phyloP scores from a whole-genome alignment of 1,140 invertebrate species.

The Copidosoma floridanum region DNA sequence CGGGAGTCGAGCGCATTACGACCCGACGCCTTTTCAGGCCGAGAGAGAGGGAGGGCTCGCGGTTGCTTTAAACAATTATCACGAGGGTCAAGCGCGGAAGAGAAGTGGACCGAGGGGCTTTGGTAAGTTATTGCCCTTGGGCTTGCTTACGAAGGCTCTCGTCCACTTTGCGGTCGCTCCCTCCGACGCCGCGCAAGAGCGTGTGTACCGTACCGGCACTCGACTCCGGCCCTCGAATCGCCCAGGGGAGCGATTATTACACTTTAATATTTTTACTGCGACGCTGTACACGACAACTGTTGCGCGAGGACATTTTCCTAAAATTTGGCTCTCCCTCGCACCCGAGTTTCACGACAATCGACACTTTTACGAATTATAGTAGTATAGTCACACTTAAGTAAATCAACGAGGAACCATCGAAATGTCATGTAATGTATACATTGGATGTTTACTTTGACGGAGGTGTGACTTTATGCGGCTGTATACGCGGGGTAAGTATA shows the following conservation, averaged over 20 bases:
- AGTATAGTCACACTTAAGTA: too few relatives aligned
- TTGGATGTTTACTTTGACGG: too few relatives aligned
- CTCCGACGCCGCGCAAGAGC: neutral
- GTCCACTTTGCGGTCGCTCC: constrained; percentile 4
- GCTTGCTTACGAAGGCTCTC: constrained; percentile 10
- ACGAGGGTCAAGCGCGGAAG: constrained; percentile 40
- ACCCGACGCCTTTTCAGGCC: constrained; percentile 1
- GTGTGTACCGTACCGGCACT: too few relatives aligned
- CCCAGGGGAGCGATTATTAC: constrained; percentile 10
- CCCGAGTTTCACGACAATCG: too few relatives aligned
- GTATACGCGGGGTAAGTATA: too few relatives aligned
- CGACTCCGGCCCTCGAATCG: neutral
- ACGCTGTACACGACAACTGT: constrained; percentile 16
- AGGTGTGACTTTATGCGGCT: too few relatives aligned
- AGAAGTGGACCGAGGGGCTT: constrained; percentile 48
- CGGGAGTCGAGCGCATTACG: neutral
- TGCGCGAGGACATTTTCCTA: constrained; percentile 8
- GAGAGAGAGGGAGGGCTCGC: constrained; percentile 46
- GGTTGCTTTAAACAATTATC: constrained; percentile 58
- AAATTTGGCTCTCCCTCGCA: constrained; percentile 8
- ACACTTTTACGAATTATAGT: too few relatives aligned
- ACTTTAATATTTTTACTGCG: constrained; percentile 19
- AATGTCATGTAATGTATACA: too few relatives aligned
- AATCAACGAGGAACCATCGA: too few relatives aligned
- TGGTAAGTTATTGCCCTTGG: constrained; percentile 51